Conservation (phyloP, 2,113 vertebrate genomes). For the Antechinus flavipes region DNA sequence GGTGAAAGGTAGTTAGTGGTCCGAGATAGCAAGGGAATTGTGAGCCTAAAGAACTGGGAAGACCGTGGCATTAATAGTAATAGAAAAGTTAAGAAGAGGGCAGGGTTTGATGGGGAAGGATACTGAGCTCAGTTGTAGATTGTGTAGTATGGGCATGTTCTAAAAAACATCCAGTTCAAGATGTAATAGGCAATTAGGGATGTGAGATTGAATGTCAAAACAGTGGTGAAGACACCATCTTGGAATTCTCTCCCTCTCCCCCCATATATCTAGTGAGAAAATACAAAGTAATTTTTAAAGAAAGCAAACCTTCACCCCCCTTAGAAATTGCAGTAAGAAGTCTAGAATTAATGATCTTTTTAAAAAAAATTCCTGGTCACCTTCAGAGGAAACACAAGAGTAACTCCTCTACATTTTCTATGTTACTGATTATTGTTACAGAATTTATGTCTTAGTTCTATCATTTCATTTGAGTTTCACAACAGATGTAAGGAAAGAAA, state of each 20-base stretch:
- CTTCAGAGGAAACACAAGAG: background rate
- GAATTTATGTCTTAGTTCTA: background rate
- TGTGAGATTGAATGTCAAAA: background rate
- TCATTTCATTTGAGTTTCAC: background rate
- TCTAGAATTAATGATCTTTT: background rate
- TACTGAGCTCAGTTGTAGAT: background rate
- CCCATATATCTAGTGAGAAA: background rate
- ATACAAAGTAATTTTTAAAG: constrained; percentile 20
- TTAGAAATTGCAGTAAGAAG: background rate
- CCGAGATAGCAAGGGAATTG: background rate
- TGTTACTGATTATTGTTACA: background rate
- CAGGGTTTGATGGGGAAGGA: background rate
- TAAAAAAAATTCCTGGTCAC: background rate
- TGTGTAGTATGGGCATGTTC: background rate
- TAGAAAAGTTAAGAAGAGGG: background rate
- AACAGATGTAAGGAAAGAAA: background rate
- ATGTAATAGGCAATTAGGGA: background rate
- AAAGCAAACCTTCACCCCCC: background rate
- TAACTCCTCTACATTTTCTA: background rate
- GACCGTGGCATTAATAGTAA: background rate
- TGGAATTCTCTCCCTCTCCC: background rate
- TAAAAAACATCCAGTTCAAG: background rate
- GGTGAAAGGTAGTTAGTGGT: background rate
- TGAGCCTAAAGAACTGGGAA: background rate
- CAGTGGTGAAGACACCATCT: background rate